Percentiles rank a stretch among this genome's conserved stretches.
phyloP scores from a whole-genome alignment of 2,797 vertebrate species.

The Peromyscus melanophrys region DNA sequence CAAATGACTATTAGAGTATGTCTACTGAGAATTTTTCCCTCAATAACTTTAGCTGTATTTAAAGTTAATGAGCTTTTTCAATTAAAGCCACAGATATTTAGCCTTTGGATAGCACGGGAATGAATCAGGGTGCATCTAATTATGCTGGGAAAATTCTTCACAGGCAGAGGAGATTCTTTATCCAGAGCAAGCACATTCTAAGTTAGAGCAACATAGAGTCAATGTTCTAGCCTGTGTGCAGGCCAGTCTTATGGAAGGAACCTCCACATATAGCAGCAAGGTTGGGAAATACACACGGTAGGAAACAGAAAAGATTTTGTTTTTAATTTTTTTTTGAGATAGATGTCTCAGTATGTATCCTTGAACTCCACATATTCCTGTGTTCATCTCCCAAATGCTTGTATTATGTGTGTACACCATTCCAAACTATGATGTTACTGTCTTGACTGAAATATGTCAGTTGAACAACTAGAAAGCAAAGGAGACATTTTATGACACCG shows the following conservation, averaged over 20 bases:
- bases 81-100: constrained; percentile 90
- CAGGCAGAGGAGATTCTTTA: constrained; percentile 79
- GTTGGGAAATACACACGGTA: constrained; percentile 62
- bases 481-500: neutral
- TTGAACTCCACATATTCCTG: neutral
- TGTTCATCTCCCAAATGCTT: neutral
- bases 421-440: neutral
- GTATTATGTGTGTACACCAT: neutral
- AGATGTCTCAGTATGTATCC: neutral
- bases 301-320: neutral
- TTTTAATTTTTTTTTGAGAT: neutral
- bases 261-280: constrained; percentile 60
- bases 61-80: constrained; percentile 90
- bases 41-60: constrained; percentile 87
- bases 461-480: constrained; percentile 30
- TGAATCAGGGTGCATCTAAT: constrained; percentile 88
- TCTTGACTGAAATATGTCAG: neutral
- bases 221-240: constrained; percentile 75
- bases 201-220: constrained; percentile 73
- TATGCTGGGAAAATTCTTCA: constrained; percentile 87
- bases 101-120: constrained; percentile 89
- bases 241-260: constrained; percentile 82
- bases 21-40: constrained; percentile 83
- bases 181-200: constrained; percentile 84
- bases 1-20: constrained; percentile 82